Evolutionary conservation across 2,888 invertebrate genomes (phyloP), one percentile per base, ranked within the genome.

Genomic region (Volucella zonaria): DNA sequence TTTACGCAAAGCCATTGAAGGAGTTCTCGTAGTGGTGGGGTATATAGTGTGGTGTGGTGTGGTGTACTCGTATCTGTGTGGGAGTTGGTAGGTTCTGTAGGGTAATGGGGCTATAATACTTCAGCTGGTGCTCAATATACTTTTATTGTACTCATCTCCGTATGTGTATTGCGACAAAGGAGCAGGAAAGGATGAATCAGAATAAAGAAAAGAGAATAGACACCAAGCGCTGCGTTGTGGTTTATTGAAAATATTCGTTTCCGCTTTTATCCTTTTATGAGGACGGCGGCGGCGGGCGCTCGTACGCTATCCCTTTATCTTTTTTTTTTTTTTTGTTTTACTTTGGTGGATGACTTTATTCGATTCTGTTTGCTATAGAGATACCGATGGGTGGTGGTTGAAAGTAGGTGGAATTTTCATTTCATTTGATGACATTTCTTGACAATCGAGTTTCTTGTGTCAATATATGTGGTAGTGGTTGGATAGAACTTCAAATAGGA

Each of bases 161-260:
- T 56, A 12, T 10, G 8, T 23, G 8, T 31, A 8, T 38, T 9
- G 56, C 23, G 56, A 6, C n/a, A 9, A 14, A 12, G 56, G 43
- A 40, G 54, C 12, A 47, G 14, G 31, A 67, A 61, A 52, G 61
- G 38, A 43, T 49, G 75, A 68, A 51, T 51, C 58, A 52, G 67
- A 54, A 51, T 71, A 59, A 11, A 38, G 59, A 52, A 9, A 31
- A 43, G 15, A 68, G 78, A 68, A 74, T 74, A 80, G 70, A 18
- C 59, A 75, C 54, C 59, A 74, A 83, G 70, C 61, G 83, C 71
- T 80, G 83, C 83, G 83, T 80, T 83, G 83, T 66, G 83, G 80
- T 83, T 83, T 83, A 83, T 83, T 83, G 83, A 83, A 83, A 79
- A 83, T 83, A 83, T 75, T 80, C 75, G 47, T 83, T 78, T 83